Evolutionary conservation across 2,888 invertebrate genomes (phyloP), one percentile per base, ranked within the genome.

Genomic region (Mactromeris polynyma): DNA sequence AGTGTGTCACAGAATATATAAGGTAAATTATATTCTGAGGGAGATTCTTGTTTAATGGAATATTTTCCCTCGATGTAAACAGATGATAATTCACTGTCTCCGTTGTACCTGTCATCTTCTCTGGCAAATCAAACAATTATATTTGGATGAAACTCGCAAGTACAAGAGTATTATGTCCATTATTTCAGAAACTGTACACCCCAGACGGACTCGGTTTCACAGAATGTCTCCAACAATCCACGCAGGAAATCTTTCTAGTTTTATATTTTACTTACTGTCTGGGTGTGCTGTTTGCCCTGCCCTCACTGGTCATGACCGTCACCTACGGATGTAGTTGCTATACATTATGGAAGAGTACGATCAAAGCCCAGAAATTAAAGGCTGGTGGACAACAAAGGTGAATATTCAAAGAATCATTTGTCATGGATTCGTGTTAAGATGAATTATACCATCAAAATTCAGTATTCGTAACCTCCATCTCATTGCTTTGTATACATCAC

Each of bases 261-360:
- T 46, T 89, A 19, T 93, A 91, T 82, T 93, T 89, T 31, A 42
- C 38, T 17, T 93, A 93, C 81, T 90, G 86, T 38, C 77, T 93
- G 21, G 86, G 90, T n/a, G 83, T 93, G 4, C 69, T 93, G 42
- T 93, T 92, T 54, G 80, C 92, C 26, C 58, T 93, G 0, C 93
- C 93, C 6, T 83, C 88, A 0, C 46, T 81, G 17, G 73, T 93
- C 19, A 93, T 93, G 93, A 64, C 64, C 64, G 90, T 87, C 73
- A 92, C 92, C 21, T 93, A 93, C 79, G 89, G 92, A 3, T 36
- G 87, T 33, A 93, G 92, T 54, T 92, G 91, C 54, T 81, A 90
- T 1, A 89, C 87, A 3, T 90, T 93, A 36, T 92, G 91, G 91
- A 88, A 85, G 46, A 93, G 93, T 54, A 90, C 93, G 0, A 58